These are phyloP conservation scores for Chromobotia macracanthus DNA, from an alignment of 2,797 vertebrate genomes.

Conservation along the genomic window DNA sequence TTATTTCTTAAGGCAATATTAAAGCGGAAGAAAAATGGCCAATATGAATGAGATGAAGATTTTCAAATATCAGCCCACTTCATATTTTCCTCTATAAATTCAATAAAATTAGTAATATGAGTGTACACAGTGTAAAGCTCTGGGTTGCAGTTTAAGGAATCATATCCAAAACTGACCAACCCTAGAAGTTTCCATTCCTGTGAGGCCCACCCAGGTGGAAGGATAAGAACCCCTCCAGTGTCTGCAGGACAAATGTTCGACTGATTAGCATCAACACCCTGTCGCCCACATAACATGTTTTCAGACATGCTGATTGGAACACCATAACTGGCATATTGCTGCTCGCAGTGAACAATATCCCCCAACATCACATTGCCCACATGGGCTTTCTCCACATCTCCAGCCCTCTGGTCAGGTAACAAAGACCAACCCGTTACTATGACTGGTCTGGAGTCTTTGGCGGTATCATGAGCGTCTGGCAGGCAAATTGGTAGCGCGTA, in stretches of 20 bases:
- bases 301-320: constrained; percentile 91
- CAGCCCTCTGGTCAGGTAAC: constrained; percentile 73
- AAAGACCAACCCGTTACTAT: constrained; percentile 92
- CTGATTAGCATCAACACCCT: constrained; percentile 74
- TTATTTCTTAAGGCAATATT: constrained; percentile 38
- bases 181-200: constrained; percentile 87
- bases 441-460: constrained; percentile 62
- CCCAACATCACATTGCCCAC: constrained; percentile 85
- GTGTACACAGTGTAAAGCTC: constrained; percentile 93
- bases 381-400: constrained; percentile 78
- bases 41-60: not conserved
- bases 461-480: constrained; percentile 73
- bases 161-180: constrained; percentile 95
- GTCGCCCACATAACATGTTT: constrained; percentile 92
- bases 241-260: constrained; percentile 93
- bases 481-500: constrained; percentile 90
- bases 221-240: constrained; percentile 89
- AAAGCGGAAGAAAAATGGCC: constrained; percentile 27
- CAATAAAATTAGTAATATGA: constrained; percentile 86
- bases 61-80: constrained; percentile 73
- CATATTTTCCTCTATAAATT: constrained; percentile 94
- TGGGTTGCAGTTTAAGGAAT: constrained; percentile 88
- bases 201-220: constrained; percentile 65
- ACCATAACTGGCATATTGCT: constrained; percentile 88
- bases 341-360: constrained; percentile 90